A percentile compares a stretch with the other conserved stretches of the same genome.
These are phyloP conservation scores for Plecotus auritus DNA, from an alignment of 2,113 vertebrate genomes.

Conservation along the genomic window DNA sequence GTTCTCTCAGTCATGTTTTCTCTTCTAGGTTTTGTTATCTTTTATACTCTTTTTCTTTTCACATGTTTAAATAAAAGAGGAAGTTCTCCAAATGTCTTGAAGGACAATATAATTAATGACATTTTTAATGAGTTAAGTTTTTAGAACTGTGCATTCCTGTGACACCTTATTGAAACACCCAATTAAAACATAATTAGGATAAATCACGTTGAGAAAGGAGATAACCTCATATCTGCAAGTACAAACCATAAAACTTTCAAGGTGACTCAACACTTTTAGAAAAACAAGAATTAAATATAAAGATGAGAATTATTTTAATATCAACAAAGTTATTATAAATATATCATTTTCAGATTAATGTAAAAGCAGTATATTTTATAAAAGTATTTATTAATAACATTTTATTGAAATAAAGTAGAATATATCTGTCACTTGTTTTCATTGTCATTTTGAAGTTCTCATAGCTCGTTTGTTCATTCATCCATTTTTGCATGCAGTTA, in stretches of 20 bases:
- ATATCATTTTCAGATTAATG: background rate
- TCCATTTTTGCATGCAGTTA: background rate
- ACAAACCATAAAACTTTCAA: constrained; percentile 13
- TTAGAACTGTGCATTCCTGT: constrained; percentile 5
- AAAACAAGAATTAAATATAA: background rate
- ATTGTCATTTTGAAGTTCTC: background rate
- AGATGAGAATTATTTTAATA: background rate
- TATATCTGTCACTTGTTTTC: background rate
- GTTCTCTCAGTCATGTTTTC: background rate
- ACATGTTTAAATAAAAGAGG: background rate
- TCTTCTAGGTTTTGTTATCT: background rate
- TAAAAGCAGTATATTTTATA: background rate
- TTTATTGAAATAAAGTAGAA: background rate
- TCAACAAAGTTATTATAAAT: background rate
- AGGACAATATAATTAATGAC: constrained; percentile 43
- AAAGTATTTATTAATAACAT: background rate
- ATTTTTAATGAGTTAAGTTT: constrained; percentile 18
- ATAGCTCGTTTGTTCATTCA: background rate
- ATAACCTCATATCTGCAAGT: constrained; percentile 5
- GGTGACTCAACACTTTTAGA: background rate
- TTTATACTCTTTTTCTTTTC: background rate
- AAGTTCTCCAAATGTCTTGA: background rate
- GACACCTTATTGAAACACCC: constrained; percentile 9
- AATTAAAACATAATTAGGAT: constrained; percentile 55
- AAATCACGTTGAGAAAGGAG: constrained; percentile 12